Conservation (phyloP, 2,888 invertebrate genomes). For the Hemithea aestivaria region DNA sequence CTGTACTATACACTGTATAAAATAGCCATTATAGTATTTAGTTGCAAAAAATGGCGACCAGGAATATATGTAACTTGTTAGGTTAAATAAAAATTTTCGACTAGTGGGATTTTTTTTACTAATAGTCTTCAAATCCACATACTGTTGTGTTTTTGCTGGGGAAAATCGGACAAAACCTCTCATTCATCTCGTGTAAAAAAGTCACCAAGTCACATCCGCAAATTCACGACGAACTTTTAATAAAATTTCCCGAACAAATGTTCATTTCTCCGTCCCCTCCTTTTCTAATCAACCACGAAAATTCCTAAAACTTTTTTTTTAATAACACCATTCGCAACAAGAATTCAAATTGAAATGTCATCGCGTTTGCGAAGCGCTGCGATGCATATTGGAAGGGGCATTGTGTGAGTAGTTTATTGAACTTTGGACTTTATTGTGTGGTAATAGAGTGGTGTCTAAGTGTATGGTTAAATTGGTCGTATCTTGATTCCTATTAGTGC, state of each 20-base stretch:
- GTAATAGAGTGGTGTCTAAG: constrained; percentile 27
- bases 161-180: too few species aligned
- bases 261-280: constrained; percentile 15
- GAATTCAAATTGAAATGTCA: constrained; percentile 77
- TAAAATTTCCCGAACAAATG: constrained; percentile 11
- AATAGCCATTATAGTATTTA: too few species aligned
- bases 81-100: too few species aligned
- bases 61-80: too few species aligned
- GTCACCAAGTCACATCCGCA: too few species aligned
- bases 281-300: constrained; percentile 42
- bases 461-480: constrained; percentile 32
- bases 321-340: constrained; percentile 54
- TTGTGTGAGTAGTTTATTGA: constrained; percentile 14
- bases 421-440: constrained; percentile 32
- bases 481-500: constrained; percentile 72
- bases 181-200: too few species aligned
- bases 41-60: too few species aligned
- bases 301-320: constrained; percentile 49
- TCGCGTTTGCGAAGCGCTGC: constrained; percentile 51
- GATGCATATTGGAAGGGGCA: constrained; percentile 55
- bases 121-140: too few species aligned
- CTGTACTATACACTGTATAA: too few species aligned
- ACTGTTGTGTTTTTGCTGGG: too few species aligned
- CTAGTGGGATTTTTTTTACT: constrained; percentile 5
- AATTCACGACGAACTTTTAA: neutral